A percentile compares a stretch with the other conserved stretches of the same genome.
These are phyloP conservation scores for Sepiola atlantica DNA, from an alignment of 2,888 invertebrate genomes.

Conservation along the genomic window DNA sequence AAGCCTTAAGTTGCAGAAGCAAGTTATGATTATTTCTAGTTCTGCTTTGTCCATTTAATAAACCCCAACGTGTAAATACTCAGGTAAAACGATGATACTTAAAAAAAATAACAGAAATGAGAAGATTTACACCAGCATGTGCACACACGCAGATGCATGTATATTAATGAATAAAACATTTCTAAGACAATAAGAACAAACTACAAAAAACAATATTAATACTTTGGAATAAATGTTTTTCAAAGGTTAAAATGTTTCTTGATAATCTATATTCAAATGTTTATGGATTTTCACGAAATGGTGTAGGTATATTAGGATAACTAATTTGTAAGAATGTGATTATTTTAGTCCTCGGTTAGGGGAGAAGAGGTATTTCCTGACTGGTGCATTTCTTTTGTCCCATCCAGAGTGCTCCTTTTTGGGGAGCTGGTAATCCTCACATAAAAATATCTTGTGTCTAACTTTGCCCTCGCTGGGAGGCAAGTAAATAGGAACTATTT, in stretches of 20 bases:
- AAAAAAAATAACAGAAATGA: neutral
- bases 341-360: no score
- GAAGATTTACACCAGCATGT: neutral
- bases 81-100: neutral
- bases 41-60: neutral
- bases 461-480: no score
- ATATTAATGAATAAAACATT: neutral
- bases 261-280: neutral
- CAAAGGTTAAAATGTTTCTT: neutral
- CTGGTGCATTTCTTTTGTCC: no score
- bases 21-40: neutral
- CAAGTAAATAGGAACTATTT: neutral
- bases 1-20: constrained; percentile 21
- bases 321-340: neutral
- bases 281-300: neutral
- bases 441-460: no score
- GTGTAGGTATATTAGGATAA: neutral
- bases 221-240: no score
- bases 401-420: no score
- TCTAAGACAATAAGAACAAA: neutral
- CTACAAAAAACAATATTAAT: neutral
- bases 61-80: neutral
- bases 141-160: neutral
- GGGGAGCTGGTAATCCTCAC: no score
- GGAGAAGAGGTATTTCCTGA: no score